phyloP scores from a whole-genome alignment of 2,888 invertebrate species.

The Zygothrica quintamaculata region DNA sequence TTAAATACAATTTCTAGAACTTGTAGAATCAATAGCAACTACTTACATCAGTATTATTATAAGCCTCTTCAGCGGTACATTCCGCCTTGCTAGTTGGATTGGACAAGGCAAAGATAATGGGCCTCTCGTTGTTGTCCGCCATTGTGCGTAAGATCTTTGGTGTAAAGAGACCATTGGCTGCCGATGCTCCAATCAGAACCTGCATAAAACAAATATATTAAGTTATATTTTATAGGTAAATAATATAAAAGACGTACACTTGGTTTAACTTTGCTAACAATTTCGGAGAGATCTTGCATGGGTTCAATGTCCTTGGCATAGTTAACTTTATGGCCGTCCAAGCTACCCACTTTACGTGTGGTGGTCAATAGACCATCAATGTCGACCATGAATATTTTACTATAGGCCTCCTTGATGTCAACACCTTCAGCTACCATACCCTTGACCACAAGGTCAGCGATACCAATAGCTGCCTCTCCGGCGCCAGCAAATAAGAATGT shows the following conservation, averaged over 20 bases:
- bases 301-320: conserved; percentile 92
- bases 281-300: conserved; percentile 90
- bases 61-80: conserved; percentile 98
- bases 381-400: conserved; percentile 98
- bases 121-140: conserved; percentile 93
- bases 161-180: conserved; percentile 95
- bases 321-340: conserved; percentile 89
- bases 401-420: conserved; percentile 89
- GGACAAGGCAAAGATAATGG: conserved; percentile 98
- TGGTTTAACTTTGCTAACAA: conserved; percentile 94
- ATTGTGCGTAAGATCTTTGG: conserved; percentile 93
- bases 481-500: conserved; percentile 96
- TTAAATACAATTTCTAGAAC: not conserved
- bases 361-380: conserved; percentile 94
- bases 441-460: conserved; percentile 94
- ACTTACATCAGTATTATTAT: conserved; percentile 94
- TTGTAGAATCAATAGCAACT: not conserved
- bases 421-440: conserved; percentile 92
- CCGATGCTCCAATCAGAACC: conserved; percentile 92
- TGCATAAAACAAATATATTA: conserved; percentile 29
- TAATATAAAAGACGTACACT: conserved; percentile 87
- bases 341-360: conserved; percentile 87
- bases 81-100: conserved; percentile 99
- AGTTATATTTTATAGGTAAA: not conserved
- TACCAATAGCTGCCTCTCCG: conserved; percentile 96